Conservation (phyloP, 2,797 vertebrate species). For the Hyperoplus lanceolatus region DNA sequence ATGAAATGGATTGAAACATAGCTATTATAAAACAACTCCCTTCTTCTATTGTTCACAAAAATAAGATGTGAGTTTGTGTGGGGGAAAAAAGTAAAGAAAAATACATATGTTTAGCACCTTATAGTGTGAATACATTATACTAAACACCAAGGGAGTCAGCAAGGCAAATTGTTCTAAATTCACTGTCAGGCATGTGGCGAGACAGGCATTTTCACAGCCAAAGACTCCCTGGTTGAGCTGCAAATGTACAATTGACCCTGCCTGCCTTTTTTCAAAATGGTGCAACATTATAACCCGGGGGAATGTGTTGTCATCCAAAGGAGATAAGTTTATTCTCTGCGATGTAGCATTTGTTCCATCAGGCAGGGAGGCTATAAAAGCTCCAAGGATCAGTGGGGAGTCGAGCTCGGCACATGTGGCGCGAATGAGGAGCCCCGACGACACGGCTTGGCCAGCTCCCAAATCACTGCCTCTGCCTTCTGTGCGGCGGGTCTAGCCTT, state of each 20-base stretch:
- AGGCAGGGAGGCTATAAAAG: slow-evolving; percentile 92
- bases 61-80: slow-evolving; percentile 17
- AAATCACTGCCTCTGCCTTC: slow-evolving; percentile 95
- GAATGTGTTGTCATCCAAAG: slow-evolving; percentile 96
- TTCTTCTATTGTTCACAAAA: slow-evolving; percentile 32
- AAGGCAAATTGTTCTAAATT: slow-evolving; percentile 75
- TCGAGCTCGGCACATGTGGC: slow-evolving; percentile 88
- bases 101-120: slow-evolving; percentile 38
- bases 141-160: slow-evolving; percentile 66
- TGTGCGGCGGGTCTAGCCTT: slow-evolving; percentile 90
- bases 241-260: slow-evolving; percentile 89
- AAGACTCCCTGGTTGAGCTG: slow-evolving; percentile 85
- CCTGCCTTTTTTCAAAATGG: slow-evolving; percentile 86
- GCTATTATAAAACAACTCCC: slow-evolving; percentile 42
- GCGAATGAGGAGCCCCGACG: slow-evolving; percentile 83
- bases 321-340: slow-evolving; percentile 98
- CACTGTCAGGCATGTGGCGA: slow-evolving; percentile 77
- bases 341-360: slow-evolving; percentile 94
- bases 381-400: slow-evolving; percentile 90
- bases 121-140: slow-evolving; percentile 43
- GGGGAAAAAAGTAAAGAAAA: slow-evolving; percentile 35
- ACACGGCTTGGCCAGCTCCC: slow-evolving; percentile 91
- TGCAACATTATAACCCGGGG: slow-evolving; percentile 92
- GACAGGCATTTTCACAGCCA: slow-evolving; percentile 78
- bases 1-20: slow-evolving; percentile 64